These are phyloP conservation scores for Pogoniulus pusillus DNA, from an alignment of 2,797 vertebrate genomes.

Conservation along the genomic window DNA sequence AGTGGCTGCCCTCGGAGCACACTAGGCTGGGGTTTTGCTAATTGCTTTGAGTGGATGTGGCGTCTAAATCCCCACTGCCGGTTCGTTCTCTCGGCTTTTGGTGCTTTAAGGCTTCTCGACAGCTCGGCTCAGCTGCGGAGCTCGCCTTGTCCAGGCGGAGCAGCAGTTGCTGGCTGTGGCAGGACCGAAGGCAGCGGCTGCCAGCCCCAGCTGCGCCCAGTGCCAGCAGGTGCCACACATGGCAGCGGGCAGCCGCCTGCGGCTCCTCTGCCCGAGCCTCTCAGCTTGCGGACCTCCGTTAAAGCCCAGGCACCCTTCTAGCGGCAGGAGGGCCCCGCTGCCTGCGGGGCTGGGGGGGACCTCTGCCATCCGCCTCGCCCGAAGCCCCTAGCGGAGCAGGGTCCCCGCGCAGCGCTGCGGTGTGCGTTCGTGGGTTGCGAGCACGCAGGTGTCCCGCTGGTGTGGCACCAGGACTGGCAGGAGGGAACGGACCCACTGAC, in stretches of 20 bases:
- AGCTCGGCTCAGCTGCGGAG: neutral
- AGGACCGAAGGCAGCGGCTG: neutral
- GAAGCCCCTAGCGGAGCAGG: too few species aligned
- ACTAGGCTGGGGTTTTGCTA: rapidly evolving
- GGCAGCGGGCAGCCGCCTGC: neutral
- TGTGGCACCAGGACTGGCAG: too few species aligned
- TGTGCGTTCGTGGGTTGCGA: neutral
- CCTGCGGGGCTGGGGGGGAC: too few species aligned
- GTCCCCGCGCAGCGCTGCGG: too few species aligned
- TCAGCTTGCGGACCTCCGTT: neutral
- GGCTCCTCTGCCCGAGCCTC: rapidly evolving
- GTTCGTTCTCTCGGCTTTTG: neutral
- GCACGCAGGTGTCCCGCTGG: too few species aligned
- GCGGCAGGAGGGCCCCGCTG: too few species aligned
- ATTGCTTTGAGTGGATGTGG: neutral
- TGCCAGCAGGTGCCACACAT: too few species aligned
- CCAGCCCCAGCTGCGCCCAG: too few species aligned
- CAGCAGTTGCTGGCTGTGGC: neutral
- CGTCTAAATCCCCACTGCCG: neutral
- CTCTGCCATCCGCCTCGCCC: too few species aligned
- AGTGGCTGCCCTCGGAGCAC: too few species aligned
- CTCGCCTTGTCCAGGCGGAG: neutral
- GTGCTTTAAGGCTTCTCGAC: neutral
- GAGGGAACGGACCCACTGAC: too few species aligned
- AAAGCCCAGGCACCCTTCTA: neutral